Conservation (phyloP, 1,140 invertebrate species). For the Mactra quadrangularis region DNA sequence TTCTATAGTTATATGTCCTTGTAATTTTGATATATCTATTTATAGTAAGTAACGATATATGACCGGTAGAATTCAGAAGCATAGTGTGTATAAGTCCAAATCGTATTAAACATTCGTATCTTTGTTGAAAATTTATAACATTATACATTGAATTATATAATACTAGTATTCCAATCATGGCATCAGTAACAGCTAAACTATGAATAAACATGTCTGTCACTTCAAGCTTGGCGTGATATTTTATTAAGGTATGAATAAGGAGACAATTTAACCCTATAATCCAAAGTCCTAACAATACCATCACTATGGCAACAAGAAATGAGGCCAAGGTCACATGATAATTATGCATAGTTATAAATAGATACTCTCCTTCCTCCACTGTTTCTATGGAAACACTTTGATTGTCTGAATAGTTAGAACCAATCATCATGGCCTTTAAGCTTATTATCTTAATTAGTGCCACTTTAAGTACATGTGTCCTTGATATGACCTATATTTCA, state of each 20-base stretch:
- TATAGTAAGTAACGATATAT: slow-evolving; percentile 63
- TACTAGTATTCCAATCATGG: slow-evolving; percentile 59
- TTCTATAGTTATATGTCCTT: slow-evolving; percentile 56
- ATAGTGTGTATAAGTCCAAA: slow-evolving; percentile 63
- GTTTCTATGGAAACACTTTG: slow-evolving; percentile 9
- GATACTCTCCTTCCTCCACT: slow-evolving; percentile 2
- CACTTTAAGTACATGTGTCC: too few relatives aligned
- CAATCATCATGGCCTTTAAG: neutral
- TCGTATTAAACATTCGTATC: slow-evolving; percentile 65
- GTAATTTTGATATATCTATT: slow-evolving; percentile 69
- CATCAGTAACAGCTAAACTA: slow-evolving; percentile 62
- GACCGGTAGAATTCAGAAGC: slow-evolving; percentile 60
- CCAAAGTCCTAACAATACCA: slow-evolving; percentile 47
- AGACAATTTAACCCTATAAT: slow-evolving; percentile 62
- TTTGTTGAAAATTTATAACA: slow-evolving; percentile 63
- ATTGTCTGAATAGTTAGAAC: neutral
- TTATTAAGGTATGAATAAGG: slow-evolving; percentile 55
- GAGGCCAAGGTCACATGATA: slow-evolving; percentile 57
- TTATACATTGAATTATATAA: slow-evolving; percentile 65
- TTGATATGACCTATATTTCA: too few relatives aligned
- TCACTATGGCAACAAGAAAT: slow-evolving; percentile 52
- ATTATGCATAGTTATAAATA: slow-evolving; percentile 59
- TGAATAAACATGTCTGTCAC: slow-evolving; percentile 61
- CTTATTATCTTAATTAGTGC: neutral
- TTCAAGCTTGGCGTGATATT: slow-evolving; percentile 34